Evolutionary conservation across 2,888 invertebrate species (phyloP).

Genomic region (Apotomis betuletana): DNA sequence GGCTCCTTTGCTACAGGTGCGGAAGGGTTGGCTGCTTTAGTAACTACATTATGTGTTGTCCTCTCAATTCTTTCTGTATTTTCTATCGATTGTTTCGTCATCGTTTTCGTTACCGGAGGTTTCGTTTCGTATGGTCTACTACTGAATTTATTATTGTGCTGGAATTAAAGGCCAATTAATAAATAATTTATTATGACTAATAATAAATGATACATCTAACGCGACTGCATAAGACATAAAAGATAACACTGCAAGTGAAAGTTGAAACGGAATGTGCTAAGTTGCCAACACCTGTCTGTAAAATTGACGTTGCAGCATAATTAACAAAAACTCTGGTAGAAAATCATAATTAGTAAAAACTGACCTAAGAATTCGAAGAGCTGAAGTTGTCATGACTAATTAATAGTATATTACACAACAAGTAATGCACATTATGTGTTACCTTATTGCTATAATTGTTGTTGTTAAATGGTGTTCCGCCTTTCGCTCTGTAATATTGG

Average conservation of each 20-base stretch:
- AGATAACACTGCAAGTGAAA: conserved; percentile 14
- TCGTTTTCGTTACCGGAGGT: conserved; percentile 38
- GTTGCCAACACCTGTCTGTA: neutral
- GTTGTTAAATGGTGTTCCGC: conserved; percentile 60
- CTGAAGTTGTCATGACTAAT: conserved; percentile 12
- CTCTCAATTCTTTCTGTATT: conserved; percentile 40
- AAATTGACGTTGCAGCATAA: neutral
- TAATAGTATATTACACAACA: conserved; percentile 6
- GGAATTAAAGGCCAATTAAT: conserved; percentile 24
- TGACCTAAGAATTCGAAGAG: conserved; percentile 16
- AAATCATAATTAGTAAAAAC: conserved; percentile 11
- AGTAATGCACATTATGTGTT: conserved; percentile 43
- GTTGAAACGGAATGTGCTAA: conserved; percentile 9
- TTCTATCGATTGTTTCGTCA: conserved; percentile 39
- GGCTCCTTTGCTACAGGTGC: conserved; percentile 23
- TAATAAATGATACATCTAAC: neutral
- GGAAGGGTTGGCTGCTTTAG: conserved; percentile 18
- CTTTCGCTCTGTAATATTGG: conserved; percentile 70
- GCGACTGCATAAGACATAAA: neutral
- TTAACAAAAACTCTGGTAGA: conserved; percentile 1
- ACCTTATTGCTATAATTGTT: conserved; percentile 66
- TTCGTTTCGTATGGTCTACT: conserved; percentile 42
- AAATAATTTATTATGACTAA: neutral
- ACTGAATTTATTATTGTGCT: conserved; percentile 43
- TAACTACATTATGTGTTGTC: conserved; percentile 25